Conservation (phyloP, 2,113 vertebrate genomes). For the Tupaia tana region DNA sequence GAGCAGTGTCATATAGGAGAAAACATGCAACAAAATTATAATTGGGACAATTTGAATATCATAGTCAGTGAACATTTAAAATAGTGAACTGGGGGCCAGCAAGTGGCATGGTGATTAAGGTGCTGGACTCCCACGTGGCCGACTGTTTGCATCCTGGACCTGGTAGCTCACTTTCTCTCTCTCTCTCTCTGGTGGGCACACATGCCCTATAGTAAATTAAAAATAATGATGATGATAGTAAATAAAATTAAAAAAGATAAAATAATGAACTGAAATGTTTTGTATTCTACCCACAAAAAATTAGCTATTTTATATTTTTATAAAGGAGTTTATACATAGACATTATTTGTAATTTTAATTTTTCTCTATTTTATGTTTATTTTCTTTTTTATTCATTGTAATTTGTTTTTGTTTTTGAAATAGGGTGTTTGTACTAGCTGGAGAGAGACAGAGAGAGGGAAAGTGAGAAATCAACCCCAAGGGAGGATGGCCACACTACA, state of each 20-base stretch:
- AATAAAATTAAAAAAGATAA: no score
- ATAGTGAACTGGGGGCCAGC: not conserved
- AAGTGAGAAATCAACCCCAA: no score
- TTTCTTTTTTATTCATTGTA: not conserved
- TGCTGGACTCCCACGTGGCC: no score
- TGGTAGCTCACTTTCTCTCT: no score
- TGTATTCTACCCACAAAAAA: not conserved
- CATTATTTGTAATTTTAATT: slow-evolving; percentile 8
- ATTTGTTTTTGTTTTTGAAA: not conserved
- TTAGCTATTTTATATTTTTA: not conserved
- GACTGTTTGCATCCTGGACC: no score
- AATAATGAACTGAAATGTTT: not conserved
- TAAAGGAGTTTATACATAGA: not conserved
- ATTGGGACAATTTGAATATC: not conserved
- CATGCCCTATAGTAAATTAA: no score
- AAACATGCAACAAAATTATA: not conserved
- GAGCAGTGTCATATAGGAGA: not conserved
- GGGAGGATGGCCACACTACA: no score
- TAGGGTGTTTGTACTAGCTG: no score
- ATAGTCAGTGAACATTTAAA: slow-evolving; percentile 8
- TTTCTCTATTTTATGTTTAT: slow-evolving; percentile 30
- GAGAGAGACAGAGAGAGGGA: no score
- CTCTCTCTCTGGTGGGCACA: no score
- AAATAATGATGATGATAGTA: no score
- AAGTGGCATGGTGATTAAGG: no score